phyloP scores from a whole-genome alignment of 1,140 invertebrate species.

The Drosophila truncata region DNA sequence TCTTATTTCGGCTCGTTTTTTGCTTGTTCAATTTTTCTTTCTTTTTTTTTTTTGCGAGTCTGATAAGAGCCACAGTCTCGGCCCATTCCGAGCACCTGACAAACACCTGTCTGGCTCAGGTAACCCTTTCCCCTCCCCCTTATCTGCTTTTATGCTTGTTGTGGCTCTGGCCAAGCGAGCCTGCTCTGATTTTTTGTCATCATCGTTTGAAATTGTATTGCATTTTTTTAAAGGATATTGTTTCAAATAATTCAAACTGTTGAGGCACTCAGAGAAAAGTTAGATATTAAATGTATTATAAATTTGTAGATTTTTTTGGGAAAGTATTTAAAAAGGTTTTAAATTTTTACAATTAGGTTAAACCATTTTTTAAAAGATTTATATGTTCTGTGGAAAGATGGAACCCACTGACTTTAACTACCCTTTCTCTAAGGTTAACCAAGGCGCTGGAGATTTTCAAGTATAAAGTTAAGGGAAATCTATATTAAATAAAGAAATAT shows the following conservation, averaged over 20 bases:
- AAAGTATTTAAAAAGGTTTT: background rate
- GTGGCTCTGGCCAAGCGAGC: slow-evolving; percentile 28
- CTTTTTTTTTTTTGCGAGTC: background rate
- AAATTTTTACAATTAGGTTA: background rate
- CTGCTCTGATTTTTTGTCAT: slow-evolving; percentile 72
- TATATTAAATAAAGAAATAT: too few relatives aligned
- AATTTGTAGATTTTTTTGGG: background rate
- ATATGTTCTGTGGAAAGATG: background rate
- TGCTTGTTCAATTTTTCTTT: background rate
- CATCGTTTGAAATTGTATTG: slow-evolving; percentile 82
- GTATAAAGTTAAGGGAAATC: too few relatives aligned
- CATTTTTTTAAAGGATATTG: slow-evolving; percentile 84
- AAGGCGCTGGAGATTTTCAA: too few relatives aligned
- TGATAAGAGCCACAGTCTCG: slow-evolving; percentile 65
- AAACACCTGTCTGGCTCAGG: slow-evolving; percentile 77
- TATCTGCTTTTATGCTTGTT: background rate
- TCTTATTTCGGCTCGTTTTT: slow-evolving; percentile 33
- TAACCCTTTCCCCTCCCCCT: background rate
- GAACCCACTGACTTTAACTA: too few relatives aligned
- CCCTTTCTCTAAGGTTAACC: too few relatives aligned
- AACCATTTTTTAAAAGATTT: too few relatives aligned
- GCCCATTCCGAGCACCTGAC: slow-evolving; percentile 51
- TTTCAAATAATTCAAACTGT: slow-evolving; percentile 84
- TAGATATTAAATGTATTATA: too few relatives aligned
- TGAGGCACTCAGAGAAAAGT: slow-evolving; percentile 20